phyloP scores from a whole-genome alignment of 30 jellyfish, hydroid and myxozoan species.

The Chrysaora quinquecirrha region DNA sequence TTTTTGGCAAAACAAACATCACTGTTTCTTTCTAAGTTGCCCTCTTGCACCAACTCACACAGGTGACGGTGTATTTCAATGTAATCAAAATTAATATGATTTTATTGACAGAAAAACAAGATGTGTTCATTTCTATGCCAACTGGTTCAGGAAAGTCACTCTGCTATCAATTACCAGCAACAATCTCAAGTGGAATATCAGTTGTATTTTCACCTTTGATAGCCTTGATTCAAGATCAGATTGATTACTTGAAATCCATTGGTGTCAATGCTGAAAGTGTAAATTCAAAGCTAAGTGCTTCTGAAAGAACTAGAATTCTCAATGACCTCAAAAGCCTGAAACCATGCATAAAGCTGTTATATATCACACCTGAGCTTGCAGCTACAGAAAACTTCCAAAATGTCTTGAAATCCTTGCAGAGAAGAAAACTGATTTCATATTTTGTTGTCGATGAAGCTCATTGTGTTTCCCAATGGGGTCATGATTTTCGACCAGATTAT shows the following conservation, averaged over 20 bases:
- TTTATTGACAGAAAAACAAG: constrained; percentile 74
- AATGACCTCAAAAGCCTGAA: constrained; percentile 59
- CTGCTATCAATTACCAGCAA: constrained; percentile 93
- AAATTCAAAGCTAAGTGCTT: constrained; percentile 70
- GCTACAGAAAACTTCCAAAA: constrained; percentile 70
- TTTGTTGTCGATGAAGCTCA: constrained; percentile 99
- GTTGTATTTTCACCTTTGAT: constrained; percentile 86
- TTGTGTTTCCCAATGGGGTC: constrained; percentile 99
- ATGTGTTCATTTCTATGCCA: constrained; percentile 87
- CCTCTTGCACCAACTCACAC: too few species aligned
- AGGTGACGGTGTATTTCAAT: too few species aligned
- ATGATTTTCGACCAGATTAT: constrained; percentile 96
- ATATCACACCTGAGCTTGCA: constrained; percentile 96
- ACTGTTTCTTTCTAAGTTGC: too few species aligned
- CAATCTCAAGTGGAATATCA: constrained; percentile 53
- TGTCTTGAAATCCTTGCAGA: constrained; percentile 40
- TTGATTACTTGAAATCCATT: constrained; percentile 59
- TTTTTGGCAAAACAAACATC: too few species aligned
- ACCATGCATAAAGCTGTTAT: constrained; percentile 72
- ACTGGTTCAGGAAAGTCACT: constrained; percentile 95
- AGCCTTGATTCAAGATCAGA: constrained; percentile 88
- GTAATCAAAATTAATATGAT: too few species aligned
- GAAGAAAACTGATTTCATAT: constrained; percentile 54
- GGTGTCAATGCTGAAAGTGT: constrained; percentile 80
- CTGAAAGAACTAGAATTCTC: constrained; percentile 53